These are phyloP conservation scores for Alethe diademata DNA, from an alignment of 2,113 vertebrate species.

Conservation along the genomic window DNA sequence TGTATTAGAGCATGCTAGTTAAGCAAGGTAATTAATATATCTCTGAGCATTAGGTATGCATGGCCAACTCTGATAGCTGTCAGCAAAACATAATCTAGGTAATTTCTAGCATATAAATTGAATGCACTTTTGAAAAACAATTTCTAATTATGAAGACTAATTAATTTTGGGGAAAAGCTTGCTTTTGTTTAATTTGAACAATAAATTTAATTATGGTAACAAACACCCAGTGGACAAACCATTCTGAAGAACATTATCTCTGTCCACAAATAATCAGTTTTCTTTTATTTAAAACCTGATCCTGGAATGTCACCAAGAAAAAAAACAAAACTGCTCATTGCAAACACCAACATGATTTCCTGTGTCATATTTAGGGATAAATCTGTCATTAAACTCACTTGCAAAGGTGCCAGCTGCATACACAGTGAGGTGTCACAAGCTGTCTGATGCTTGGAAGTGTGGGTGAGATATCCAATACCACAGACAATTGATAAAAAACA, in stretches of 20 bases:
- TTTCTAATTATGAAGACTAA: constrained; percentile 44
- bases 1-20: constrained; percentile 37
- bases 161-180: constrained; percentile 47
- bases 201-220: constrained; percentile 50
- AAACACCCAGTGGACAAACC: constrained; percentile 30
- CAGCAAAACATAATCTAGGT: constrained; percentile 53
- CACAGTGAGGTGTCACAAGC: background rate
- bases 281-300: constrained; percentile 22
- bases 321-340: background rate
- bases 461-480: background rate
- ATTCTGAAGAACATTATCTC: constrained; percentile 4
- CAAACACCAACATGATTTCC: background rate
- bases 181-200: constrained; percentile 48
- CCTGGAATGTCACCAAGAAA: background rate
- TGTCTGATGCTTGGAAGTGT: background rate
- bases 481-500: background rate
- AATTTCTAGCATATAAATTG: constrained; percentile 43
- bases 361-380: background rate
- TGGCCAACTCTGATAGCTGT: constrained; percentile 42
- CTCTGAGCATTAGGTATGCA: constrained; percentile 58
- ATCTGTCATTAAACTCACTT: background rate
- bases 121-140: constrained; percentile 40
- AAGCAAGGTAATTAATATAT: constrained; percentile 65
- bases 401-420: background rate
- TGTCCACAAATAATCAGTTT: constrained; percentile 16